Conservation (phyloP, 64 coral and sea anemone species). For the Cladopsammia gracilis region DNA sequence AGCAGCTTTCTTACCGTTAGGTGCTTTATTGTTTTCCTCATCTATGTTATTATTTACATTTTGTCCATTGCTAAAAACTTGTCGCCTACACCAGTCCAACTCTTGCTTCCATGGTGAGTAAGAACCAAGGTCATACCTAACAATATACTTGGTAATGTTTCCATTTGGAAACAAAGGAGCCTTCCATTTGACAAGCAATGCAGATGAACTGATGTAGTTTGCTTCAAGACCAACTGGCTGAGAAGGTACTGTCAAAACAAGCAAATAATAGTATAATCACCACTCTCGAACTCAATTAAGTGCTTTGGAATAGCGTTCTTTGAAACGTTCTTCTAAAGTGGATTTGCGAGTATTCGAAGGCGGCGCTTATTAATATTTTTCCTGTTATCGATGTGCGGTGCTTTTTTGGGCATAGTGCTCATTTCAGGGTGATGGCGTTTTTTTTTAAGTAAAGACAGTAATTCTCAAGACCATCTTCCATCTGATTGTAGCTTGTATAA, state of each 20-base stretch:
- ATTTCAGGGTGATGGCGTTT: too few relatives aligned
- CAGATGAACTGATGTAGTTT: slow-evolving; percentile 74
- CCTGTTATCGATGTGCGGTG: too few relatives aligned
- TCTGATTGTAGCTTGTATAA: too few relatives aligned
- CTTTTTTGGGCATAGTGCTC: too few relatives aligned
- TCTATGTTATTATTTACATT: neutral
- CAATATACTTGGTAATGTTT: slow-evolving; percentile 82
- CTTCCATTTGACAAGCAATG: slow-evolving; percentile 90
- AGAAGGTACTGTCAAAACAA: slow-evolving; percentile 80
- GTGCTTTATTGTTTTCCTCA: neutral
- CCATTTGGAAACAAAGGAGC: slow-evolving; percentile 94
- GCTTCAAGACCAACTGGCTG: slow-evolving; percentile 79
- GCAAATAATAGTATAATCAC: too few relatives aligned
- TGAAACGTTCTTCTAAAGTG: too few relatives aligned
- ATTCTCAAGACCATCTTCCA: too few relatives aligned
- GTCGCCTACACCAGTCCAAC: slow-evolving; percentile 87
- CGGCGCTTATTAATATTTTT: too few relatives aligned
- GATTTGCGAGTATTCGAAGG: too few relatives aligned
- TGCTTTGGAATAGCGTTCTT: too few relatives aligned
- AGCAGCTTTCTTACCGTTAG: neutral
- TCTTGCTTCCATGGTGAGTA: slow-evolving; percentile 80
- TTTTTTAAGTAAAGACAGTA: too few relatives aligned
- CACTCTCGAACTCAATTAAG: too few relatives aligned
- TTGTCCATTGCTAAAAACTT: neutral
- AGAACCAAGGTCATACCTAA: slow-evolving; percentile 74